phyloP scores from a whole-genome alignment of 2,888 invertebrate species.

The Acleris cristana region DNA sequence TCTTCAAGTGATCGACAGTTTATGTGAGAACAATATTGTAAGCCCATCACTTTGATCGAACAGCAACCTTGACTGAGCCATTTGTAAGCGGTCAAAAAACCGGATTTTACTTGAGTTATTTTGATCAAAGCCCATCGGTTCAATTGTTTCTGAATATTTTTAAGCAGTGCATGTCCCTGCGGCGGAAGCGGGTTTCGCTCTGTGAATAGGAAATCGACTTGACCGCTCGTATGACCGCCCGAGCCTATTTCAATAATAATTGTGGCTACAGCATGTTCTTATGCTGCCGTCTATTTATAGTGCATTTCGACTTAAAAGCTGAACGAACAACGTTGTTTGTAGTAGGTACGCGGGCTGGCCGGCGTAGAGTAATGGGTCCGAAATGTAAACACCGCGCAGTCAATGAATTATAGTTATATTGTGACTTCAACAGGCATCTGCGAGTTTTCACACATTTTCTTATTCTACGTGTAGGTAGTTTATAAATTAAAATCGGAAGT shows the following conservation, averaged over 20 bases:
- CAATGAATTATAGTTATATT: conserved; percentile 37
- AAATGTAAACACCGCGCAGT: conserved; percentile 34
- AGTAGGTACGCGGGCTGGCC: conserved; percentile 7
- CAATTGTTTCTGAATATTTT: conserved; percentile 64
- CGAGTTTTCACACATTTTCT: conserved; percentile 18
- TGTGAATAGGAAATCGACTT: conserved; percentile 69
- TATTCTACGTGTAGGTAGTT: background rate
- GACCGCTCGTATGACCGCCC: conserved; percentile 45
- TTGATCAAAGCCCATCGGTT: conserved; percentile 53
- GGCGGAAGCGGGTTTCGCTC: conserved; percentile 62
- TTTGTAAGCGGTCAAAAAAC: conserved; percentile 35
- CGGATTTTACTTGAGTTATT: conserved; percentile 39
- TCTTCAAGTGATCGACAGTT: conserved; percentile 15
- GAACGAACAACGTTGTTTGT: conserved; percentile 36
- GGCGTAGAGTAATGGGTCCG: conserved; percentile 36
- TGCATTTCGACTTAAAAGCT: conserved; percentile 36
- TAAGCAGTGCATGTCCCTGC: conserved; percentile 70
- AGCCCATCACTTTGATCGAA: conserved; percentile 1
- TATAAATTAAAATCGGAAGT: too few relatives aligned
- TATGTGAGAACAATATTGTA: too few relatives aligned
- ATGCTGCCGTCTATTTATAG: conserved; percentile 30
- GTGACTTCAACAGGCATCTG: conserved; percentile 20
- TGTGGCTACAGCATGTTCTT: conserved; percentile 21
- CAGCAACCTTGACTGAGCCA: conserved; percentile 27
- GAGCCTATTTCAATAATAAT: conserved; percentile 37